Evolutionary conservation across 2,797 vertebrate species (phyloP).

Genomic region (Sciurus vulgaris): DNA sequence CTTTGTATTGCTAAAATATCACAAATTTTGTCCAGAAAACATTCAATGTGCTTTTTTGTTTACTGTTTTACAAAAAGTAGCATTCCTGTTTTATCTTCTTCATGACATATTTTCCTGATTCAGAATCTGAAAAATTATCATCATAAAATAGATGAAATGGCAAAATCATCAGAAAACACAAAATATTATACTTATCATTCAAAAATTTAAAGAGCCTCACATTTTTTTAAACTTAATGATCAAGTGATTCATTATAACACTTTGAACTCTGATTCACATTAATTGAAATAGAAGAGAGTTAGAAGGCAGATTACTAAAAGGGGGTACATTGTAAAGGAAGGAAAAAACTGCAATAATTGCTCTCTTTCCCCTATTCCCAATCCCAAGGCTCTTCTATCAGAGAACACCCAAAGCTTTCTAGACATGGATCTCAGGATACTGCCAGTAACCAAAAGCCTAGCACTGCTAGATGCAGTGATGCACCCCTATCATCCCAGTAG

Average conservation of each 20-base stretch:
- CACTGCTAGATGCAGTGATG: too few relatives aligned
- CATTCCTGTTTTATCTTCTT: neutral
- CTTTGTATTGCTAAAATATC: neutral
- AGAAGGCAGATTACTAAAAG: neutral
- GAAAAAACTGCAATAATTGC: neutral
- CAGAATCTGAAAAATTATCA: neutral
- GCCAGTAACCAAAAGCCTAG: neutral
- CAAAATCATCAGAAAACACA: neutral
- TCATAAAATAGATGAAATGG: neutral
- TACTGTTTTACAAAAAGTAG: neutral
- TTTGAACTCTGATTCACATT: neutral
- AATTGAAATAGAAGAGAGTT: neutral
- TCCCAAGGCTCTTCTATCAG: neutral
- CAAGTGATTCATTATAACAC: neutral
- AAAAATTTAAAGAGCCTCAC: neutral
- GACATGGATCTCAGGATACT: neutral
- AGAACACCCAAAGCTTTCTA: neutral
- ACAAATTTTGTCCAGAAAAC: neutral
- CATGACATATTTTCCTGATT: neutral
- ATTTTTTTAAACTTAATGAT: constrained; percentile 11
- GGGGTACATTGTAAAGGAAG: too few relatives aligned
- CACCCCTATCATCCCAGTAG: too few relatives aligned
- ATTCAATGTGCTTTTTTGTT: neutral
- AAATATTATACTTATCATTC: constrained; percentile 27
- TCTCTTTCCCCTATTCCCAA: neutral